phyloP scores from a whole-genome alignment of 2,888 invertebrate species.

The Eudemis profundana region DNA sequence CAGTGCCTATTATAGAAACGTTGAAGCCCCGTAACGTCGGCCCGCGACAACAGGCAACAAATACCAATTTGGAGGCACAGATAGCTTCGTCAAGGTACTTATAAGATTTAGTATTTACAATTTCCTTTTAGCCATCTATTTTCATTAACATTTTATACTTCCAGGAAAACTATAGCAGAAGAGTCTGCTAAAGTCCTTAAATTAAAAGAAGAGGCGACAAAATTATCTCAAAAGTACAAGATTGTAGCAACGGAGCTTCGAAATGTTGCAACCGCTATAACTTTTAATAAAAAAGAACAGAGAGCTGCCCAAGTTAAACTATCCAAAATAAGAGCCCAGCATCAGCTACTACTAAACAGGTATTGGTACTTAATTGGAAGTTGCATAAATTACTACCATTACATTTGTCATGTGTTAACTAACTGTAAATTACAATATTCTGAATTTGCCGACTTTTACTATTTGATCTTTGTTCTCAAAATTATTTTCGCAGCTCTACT shows the following conservation, averaged over 20 bases:
- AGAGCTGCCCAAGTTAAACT: conserved; percentile 69
- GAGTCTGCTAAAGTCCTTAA: conserved; percentile 77
- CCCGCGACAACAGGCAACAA: conserved; percentile 47
- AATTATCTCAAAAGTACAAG: conserved; percentile 75
- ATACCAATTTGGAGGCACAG: conserved; percentile 67
- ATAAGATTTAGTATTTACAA: conserved; percentile 16
- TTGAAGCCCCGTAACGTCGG: conserved; percentile 70
- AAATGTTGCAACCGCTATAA: conserved; percentile 74
- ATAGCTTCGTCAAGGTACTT: conserved; percentile 74
- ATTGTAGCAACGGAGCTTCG: conserved; percentile 75
- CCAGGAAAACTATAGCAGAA: conserved; percentile 77
- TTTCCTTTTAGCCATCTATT: conserved; percentile 9
- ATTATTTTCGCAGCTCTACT: conserved; percentile 67
- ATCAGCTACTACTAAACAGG: conserved; percentile 78
- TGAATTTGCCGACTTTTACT: conserved; percentile 31
- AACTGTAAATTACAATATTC: conserved; percentile 46
- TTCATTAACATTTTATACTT: conserved; percentile 46
- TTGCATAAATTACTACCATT: too few relatives aligned
- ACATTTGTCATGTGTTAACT: too few relatives aligned
- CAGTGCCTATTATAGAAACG: conserved; percentile 62
- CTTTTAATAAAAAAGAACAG: conserved; percentile 75
- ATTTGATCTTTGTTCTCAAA: conserved; percentile 41
- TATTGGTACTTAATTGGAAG: conserved; percentile 52
- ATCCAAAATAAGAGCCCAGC: conserved; percentile 71
- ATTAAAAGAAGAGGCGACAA: conserved; percentile 73